A percentile compares a stretch with the other conserved stretches of the same genome.
These are phyloP conservation scores for Pseudochirops cupreus DNA, from an alignment of 2,797 vertebrate species.

Conservation along the genomic window DNA sequence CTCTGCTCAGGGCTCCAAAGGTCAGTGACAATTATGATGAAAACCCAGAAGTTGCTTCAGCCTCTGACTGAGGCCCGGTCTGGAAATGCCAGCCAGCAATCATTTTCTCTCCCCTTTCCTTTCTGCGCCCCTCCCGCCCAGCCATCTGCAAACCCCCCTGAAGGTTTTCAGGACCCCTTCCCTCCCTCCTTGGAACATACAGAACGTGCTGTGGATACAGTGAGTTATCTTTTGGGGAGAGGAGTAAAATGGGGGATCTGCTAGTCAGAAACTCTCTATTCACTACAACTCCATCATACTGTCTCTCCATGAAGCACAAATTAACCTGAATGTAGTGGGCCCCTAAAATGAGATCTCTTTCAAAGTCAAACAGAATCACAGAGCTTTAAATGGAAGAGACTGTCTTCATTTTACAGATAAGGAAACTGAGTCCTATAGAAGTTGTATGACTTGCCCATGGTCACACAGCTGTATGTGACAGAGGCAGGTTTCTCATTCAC, in stretches of 20 bases:
- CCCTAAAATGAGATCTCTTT: not conserved
- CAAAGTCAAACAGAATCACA: not conserved
- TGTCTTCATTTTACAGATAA: not conserved
- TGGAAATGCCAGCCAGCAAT: constrained; percentile 81
- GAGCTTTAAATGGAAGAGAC: not conserved
- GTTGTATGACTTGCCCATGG: not conserved
- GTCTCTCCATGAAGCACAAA: not conserved
- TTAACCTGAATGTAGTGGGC: not conserved
- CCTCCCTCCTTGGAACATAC: constrained; percentile 1
- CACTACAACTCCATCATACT: too few species aligned
- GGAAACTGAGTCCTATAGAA: not conserved
- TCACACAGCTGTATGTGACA: not conserved
- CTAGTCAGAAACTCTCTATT: not conserved
- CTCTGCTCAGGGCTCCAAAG: constrained; percentile 74
- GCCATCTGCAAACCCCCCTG: not conserved
- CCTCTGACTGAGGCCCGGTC: constrained; percentile 67
- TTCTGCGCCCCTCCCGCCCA: constrained; percentile 5
- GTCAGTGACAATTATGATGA: constrained; percentile 78
- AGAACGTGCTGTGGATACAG: not conserved
- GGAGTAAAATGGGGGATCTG: not conserved
- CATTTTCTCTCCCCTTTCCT: constrained; percentile 60
- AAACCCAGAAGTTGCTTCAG: constrained; percentile 74
- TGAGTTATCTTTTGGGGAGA: not conserved
- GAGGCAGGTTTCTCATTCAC: not conserved
- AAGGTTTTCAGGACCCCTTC: not conserved